A percentile compares a stretch with the other conserved stretches of the same genome.
Conservation (phyloP, 2,888 invertebrate genomes). For the Apocheima hispidaria region DNA sequence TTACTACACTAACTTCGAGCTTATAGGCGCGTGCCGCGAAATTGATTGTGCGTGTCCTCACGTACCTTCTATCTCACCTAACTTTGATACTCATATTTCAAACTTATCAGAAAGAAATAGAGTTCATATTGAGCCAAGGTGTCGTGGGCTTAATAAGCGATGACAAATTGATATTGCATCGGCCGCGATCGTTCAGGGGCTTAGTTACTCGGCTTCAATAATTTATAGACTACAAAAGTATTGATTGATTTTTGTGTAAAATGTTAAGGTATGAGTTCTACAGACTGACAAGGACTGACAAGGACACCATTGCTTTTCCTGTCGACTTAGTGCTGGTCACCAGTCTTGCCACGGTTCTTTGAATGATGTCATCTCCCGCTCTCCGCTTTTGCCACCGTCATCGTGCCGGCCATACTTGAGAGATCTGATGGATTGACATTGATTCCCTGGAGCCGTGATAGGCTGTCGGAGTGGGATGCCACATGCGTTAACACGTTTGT, state of each 20-base stretch:
- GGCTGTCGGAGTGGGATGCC: too few relatives aligned
- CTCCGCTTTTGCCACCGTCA: too few relatives aligned
- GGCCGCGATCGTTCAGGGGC: slow-evolving; percentile 41
- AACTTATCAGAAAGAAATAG: slow-evolving; percentile 22
- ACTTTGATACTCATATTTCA: slow-evolving; percentile 15
- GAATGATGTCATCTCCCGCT: too few relatives aligned
- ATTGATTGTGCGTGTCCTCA: slow-evolving; percentile 71
- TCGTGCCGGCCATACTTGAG: too few relatives aligned
- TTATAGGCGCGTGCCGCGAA: slow-evolving; percentile 68
- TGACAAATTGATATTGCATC: slow-evolving; percentile 68
- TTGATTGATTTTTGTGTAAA: slow-evolving; percentile 34
- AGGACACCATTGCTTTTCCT: too few relatives aligned
- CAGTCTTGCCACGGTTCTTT: too few relatives aligned
- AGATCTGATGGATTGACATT: too few relatives aligned
- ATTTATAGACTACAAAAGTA: slow-evolving; percentile 48
- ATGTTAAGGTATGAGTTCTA: too few relatives aligned
- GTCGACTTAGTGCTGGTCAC: too few relatives aligned
- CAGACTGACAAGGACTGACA: too few relatives aligned
- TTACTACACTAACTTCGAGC: slow-evolving; percentile 56
- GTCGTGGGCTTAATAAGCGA: slow-evolving; percentile 31
- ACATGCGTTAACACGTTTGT: too few relatives aligned
- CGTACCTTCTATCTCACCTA: slow-evolving; percentile 50
- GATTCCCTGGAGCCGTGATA: too few relatives aligned
- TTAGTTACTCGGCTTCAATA: slow-evolving; percentile 36
- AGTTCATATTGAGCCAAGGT: slow-evolving; percentile 17